Evolutionary conservation across 2,888 invertebrate genomes (phyloP).

Genomic region (Gastracanthus pulcherrimus): DNA sequence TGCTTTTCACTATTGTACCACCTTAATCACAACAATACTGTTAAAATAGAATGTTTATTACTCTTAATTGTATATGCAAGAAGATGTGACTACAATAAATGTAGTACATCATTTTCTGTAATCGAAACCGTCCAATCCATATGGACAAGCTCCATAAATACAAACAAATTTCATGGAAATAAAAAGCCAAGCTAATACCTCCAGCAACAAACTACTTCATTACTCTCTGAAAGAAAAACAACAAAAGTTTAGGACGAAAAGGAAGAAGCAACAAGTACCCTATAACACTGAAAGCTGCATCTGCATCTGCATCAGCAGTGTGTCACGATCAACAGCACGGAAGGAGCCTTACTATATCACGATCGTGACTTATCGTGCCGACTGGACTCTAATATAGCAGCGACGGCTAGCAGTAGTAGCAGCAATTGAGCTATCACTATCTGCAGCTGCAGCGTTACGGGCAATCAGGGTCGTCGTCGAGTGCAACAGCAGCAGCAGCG

Average conservation of each 20-base stretch:
- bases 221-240: not conserved
- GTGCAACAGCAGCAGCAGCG: conserved; percentile 3
- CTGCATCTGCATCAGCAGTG: too few species aligned
- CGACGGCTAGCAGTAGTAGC: not conserved
- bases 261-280: not conserved
- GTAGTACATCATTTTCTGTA: not conserved
- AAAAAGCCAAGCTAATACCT: not conserved
- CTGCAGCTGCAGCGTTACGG: not conserved
- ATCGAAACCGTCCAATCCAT: not conserved
- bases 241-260: not conserved
- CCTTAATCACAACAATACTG: too few species aligned
- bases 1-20: too few species aligned
- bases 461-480: conserved; percentile 44
- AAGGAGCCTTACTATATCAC: not conserved
- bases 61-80: too few species aligned
- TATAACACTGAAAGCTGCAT: not conserved
- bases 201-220: not conserved
- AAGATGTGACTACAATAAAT: too few species aligned
- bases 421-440: conserved; percentile 46
- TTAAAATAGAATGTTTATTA: too few species aligned
- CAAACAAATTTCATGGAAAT: not conserved
- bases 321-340: conserved; percentile 1
- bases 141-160: not conserved
- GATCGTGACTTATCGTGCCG: conserved; percentile 42
- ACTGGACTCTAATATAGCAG: not conserved